Evolutionary conservation across 2,797 vertebrate species (phyloP), one percentile per base, ranked within the genome.

Genomic region (Dendrocincla tyrannina): DNA sequence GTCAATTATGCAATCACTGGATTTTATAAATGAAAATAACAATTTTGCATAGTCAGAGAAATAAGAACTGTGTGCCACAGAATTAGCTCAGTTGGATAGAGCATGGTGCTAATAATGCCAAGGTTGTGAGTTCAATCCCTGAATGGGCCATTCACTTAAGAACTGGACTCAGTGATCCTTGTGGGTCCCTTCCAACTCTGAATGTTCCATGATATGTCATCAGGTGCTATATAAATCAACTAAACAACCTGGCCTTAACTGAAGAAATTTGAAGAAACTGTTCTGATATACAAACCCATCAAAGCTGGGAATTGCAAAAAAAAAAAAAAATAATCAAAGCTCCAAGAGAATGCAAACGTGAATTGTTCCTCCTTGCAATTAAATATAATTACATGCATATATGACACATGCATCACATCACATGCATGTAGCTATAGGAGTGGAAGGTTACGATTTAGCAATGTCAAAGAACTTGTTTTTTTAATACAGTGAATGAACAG

Each of bases 321-420:
- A 22, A 49, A 35, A 58, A 56, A 59, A 69, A 63, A 81, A 64
- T 89, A 73, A 28, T 60, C 32, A 70, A 93, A 42, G n/a, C 86
- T 88, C 67, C 88, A 82, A 91, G 77, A 83, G 33, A 84, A 80
- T 56, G 41, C 23, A 78, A 82, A 95, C 79, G 58, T 49, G 78
- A 87, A 41, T 58, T 59, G 56, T 87, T 85, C 44, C 91, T 89
- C 63, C 13, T 79, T 91, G 62, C 76, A 93, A 86, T 91, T 89
- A 90, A 79, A 20, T 66, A 49, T 82, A 91, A 89, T 91, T 64
- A 89, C 41, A 63, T 32, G 76, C 59, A 73, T 86, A 89, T 88
- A 50, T 91, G 80, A 85, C 75, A 66, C 44, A 66, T 69, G 37
- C 63, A 66, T 88, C 44, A 74, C 42, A 78, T 59, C 82, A 82